Conservation (phyloP, 2,888 invertebrate species). For the Epistrophe grossulariae region DNA sequence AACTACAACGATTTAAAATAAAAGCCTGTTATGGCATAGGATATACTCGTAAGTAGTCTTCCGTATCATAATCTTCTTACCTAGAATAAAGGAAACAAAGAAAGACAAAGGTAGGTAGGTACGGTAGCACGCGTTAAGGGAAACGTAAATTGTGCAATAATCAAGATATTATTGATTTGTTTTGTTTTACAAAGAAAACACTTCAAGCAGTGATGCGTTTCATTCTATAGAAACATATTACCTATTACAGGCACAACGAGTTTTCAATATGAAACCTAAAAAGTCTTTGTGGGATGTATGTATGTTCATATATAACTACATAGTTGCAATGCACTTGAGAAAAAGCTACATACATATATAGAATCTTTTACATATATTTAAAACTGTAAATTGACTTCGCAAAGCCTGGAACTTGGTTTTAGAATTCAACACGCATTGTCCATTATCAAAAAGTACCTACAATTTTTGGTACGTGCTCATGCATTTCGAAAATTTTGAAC, state of each 20-base stretch:
- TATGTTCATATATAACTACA: not conserved
- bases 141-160: conserved; percentile 6
- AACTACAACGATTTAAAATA: not conserved
- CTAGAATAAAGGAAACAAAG: conserved; percentile 4
- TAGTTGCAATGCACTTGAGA: not conserved
- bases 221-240: not conserved
- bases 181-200: not conserved
- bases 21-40: not conserved
- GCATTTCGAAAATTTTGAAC: not conserved
- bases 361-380: not conserved
- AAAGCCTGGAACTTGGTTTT: not conserved
- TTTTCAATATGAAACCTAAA: not conserved
- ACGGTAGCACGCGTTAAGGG: not conserved
- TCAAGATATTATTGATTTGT: not conserved
- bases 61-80: conserved; percentile 23
- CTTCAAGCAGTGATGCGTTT: not conserved
- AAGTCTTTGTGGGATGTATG: not conserved
- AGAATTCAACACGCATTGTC: not conserved
- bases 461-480: not conserved
- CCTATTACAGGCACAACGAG: not conserved
- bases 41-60: not conserved
- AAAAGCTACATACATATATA: not conserved
- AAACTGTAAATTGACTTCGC: not conserved
- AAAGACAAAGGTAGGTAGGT: not conserved
- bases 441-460: not conserved